Percentiles rank a stretch among this genome's conserved stretches.
These are phyloP conservation scores for Calyptommatus sinebrachiatus DNA, from an alignment of 2,113 vertebrate species.

Conservation along the genomic window DNA sequence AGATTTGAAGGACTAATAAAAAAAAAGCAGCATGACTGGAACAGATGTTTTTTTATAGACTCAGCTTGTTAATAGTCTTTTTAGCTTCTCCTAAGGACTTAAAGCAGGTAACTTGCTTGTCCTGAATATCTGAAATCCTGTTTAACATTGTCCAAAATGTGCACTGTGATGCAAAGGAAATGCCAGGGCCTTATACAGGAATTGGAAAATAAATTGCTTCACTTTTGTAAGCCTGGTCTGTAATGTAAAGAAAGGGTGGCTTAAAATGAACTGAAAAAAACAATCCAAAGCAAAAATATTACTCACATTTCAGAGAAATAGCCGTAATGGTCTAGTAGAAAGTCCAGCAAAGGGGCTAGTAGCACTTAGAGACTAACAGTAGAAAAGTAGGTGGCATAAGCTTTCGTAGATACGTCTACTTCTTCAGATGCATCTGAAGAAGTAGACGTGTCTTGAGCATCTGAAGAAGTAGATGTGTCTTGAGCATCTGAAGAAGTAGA, in stretches of 20 bases:
- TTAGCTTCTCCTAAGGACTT: slow-evolving; percentile 78
- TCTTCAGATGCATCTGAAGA: no score
- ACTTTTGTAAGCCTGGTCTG: slow-evolving; percentile 57
- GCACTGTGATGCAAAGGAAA: slow-evolving; percentile 72
- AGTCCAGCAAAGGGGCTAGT: no score
- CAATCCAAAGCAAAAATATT: no score
- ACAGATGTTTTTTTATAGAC: slow-evolving; percentile 83
- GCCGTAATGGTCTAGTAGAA: no score
- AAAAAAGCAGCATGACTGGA: slow-evolving; percentile 81
- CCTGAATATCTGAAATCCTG: slow-evolving; percentile 76
- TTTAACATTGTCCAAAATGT: slow-evolving; percentile 75
- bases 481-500: no score
- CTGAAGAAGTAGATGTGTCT: no score
- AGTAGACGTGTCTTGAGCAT: no score
- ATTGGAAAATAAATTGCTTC: slow-evolving; percentile 65
- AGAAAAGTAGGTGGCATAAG: no score
- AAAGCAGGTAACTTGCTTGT: slow-evolving; percentile 70
- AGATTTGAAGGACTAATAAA: slow-evolving; percentile 81
- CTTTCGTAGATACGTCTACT: no score
- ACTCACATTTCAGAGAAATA: no score
- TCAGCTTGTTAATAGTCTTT: slow-evolving; percentile 75
- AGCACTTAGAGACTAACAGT: no score
- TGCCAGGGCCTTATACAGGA: slow-evolving; percentile 60
- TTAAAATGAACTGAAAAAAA: slow-evolving; percentile 13
- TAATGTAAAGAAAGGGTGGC: slow-evolving; percentile 32